Base-by-base conservation (phyloP, 2,113 vertebrate genomes). In the Festucalex cinctus region DNA sequence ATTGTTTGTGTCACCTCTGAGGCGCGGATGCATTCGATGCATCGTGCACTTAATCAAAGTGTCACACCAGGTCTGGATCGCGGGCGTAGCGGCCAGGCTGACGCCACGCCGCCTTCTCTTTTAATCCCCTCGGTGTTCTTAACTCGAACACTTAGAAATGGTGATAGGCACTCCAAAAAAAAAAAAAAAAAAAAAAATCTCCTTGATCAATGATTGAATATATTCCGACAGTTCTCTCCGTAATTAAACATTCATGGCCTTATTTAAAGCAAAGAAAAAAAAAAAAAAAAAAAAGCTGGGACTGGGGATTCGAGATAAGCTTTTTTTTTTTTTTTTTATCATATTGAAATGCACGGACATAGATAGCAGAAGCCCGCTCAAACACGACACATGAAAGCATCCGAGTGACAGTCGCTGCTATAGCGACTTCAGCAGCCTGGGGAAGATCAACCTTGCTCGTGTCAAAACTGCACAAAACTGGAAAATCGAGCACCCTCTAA, bases 1-100 rank as follows among this genome's bases (percentile, higher is more conserved):
- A 16, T 57, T 72, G 69, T 80, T 73, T 78, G 70, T 3, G 32
- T 64, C 70, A 70, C 68, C 70, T 66, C 35, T 39, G 64, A 32
- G 64, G 44, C 62, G 28, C 69, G 13, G 44, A 79, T 43, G 63
- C 64, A 22, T 65, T 73, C 16, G 43, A 80, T 51, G 64, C 65
- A 22, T 62, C 70, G 20, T 0, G 64, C 75, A 79, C 37, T 83
- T 80, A 69, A 83, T 90, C 76, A 86, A 85, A 72, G 82, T 83
- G 79, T 85, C 85, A 81, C 51, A 46, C 48, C 41, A 16, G 26
- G 75, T 76, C 67, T 26, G 16, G 19, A 70, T 39, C 2, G 1
- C 46, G 59, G 74, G 44, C 54, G 58, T 8, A 61, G 60, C 1
- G 37, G 65, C 24, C 53, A 28, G 53, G 16, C 48, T 41, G 26